Percentiles rank a stretch among this genome's conserved stretches.
phyloP scores from a whole-genome alignment of 2,888 invertebrate species.

The Volucella inflata region DNA sequence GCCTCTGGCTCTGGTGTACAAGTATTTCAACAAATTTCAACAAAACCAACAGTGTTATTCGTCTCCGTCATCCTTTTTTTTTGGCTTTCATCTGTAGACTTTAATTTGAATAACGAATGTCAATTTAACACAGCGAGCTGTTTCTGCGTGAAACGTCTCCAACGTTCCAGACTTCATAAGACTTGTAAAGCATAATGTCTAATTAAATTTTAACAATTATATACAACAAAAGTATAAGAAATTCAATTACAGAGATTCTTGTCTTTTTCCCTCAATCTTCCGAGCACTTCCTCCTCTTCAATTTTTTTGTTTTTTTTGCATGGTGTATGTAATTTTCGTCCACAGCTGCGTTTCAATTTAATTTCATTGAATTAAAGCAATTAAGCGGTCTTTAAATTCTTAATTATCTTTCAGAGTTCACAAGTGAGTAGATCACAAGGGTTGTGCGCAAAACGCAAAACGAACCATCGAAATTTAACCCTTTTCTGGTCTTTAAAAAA shows the following conservation, averaged over 20 bases:
- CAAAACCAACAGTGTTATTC: too few relatives aligned
- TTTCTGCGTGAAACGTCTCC: too few relatives aligned
- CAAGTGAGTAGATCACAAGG: not conserved
- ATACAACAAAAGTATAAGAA: slow-evolving; percentile 6
- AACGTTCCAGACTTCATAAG: slow-evolving; percentile 17
- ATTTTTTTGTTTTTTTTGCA: not conserved
- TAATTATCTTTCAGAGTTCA: slow-evolving; percentile 41
- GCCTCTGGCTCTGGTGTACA: too few relatives aligned
- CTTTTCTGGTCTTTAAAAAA: not conserved
- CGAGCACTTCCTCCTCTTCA: not conserved
- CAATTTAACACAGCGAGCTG: too few relatives aligned
- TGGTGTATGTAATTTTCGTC: not conserved
- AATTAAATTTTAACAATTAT: slow-evolving; percentile 35
- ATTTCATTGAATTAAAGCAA: slow-evolving; percentile 29
- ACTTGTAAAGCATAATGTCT: not conserved
- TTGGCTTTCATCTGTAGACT: too few relatives aligned
- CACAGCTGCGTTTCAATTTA: slow-evolving; percentile 14
- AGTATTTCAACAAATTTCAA: too few relatives aligned
- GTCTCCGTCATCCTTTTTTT: too few relatives aligned
- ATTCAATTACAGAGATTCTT: slow-evolving; percentile 30
- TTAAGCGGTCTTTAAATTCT: slow-evolving; percentile 39
- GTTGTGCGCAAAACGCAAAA: not conserved
- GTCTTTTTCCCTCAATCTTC: not conserved
- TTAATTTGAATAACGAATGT: too few relatives aligned
- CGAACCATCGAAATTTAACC: too few relatives aligned